phyloP scores from a whole-genome alignment of 2,797 vertebrate species.

The Dermochelys coriacea region DNA sequence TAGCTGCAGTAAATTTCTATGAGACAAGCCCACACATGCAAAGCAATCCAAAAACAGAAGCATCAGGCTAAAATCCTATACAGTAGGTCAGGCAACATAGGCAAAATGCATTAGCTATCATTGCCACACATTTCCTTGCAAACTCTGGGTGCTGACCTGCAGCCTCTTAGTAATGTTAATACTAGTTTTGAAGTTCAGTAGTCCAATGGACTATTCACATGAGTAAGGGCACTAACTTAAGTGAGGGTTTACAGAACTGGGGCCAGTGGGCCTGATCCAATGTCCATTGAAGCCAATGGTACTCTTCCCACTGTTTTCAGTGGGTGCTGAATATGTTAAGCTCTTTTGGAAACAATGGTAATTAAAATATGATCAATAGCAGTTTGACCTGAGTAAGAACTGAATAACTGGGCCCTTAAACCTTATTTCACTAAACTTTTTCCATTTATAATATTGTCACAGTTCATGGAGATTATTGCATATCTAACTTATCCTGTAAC shows the following conservation, averaged over 20 bases:
- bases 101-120: neutral
- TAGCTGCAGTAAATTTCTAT: neutral
- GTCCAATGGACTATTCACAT: neutral
- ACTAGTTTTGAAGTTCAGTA: neutral
- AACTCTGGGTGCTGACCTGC: neutral
- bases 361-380: neutral
- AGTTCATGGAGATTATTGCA: neutral
- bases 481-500: neutral
- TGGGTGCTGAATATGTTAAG: neutral
- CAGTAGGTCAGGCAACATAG: neutral
- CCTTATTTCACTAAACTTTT: neutral
- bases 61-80: neutral
- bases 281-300: neutral
- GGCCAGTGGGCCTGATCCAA: rapidly evolving
- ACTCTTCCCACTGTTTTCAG: neutral
- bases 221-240: neutral
- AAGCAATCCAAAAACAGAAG: neutral
- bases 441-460: slow-evolving; percentile 4
- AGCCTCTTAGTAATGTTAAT: neutral
- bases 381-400: neutral
- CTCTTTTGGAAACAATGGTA: neutral
- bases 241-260: neutral
- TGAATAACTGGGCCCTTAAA: neutral
- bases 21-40: neutral
- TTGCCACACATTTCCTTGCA: neutral